phyloP scores from a whole-genome alignment of 1,140 invertebrate genomes.

The Caenorhabditis latens region DNA sequence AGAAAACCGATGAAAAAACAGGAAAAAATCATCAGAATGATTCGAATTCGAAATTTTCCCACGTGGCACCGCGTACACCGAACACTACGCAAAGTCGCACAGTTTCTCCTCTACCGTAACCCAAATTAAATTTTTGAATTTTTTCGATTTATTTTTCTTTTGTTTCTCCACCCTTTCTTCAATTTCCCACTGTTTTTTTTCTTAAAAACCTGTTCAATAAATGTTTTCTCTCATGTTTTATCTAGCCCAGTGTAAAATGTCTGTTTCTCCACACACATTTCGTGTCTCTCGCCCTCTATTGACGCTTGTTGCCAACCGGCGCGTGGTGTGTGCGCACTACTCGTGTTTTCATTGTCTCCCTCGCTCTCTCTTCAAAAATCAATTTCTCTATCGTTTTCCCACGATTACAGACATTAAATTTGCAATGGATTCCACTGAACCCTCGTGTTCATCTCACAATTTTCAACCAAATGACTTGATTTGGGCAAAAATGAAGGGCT shows the following conservation, averaged over 20 bases:
- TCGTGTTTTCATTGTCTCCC: neutral
- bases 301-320: neutral
- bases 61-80: neutral
- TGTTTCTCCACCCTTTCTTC: no score
- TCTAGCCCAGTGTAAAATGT: no score
- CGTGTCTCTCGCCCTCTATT: neutral
- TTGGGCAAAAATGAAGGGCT: slow-evolving; percentile 68
- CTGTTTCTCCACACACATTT: neutral
- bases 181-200: no score
- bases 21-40: neutral
- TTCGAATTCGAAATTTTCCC: neutral
- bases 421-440: slow-evolving; percentile 20
- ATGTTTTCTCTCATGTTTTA: no score
- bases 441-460: slow-evolving; percentile 9
- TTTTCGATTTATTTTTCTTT: no score
- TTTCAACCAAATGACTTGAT: slow-evolving; percentile 62
- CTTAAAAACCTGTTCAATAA: no score
- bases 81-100: neutral
- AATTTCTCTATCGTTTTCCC: neutral
- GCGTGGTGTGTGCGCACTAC: slow-evolving; percentile 7
- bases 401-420: neutral
- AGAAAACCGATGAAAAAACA: no score
- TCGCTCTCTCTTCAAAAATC: neutral
- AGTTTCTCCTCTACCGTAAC: neutral
- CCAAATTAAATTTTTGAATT: no score